These are phyloP conservation scores for Troilus luridus DNA, from an alignment of 2,888 invertebrate species.

Conservation along the genomic window DNA sequence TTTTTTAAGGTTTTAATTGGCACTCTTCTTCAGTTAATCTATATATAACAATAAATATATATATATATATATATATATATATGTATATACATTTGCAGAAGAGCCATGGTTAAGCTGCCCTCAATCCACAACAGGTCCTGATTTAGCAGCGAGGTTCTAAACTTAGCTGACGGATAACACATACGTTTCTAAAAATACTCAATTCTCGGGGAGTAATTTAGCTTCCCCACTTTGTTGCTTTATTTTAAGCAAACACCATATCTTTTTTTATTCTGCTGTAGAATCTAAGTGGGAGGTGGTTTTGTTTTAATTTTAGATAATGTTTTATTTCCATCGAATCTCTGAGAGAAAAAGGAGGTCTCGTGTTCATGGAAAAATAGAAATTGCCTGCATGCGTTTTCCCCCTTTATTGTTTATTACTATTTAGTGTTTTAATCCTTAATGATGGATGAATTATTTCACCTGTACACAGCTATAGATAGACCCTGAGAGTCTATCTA, in stretches of 20 bases:
- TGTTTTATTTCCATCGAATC: not conserved
- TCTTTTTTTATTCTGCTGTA: not conserved
- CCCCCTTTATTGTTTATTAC: too few species aligned
- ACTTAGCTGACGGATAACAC: not conserved
- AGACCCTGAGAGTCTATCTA: too few species aligned
- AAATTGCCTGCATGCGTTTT: not conserved
- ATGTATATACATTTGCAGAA: not conserved
- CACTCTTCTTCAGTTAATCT: too few species aligned
- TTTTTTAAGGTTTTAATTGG: too few species aligned
- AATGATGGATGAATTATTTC: too few species aligned
- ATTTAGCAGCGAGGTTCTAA: not conserved
- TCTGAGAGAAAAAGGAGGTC: not conserved
- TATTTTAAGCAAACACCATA: not conserved
- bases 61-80: not conserved
- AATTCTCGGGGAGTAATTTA: not conserved
- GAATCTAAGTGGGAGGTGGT: not conserved
- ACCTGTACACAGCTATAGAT: too few species aligned
- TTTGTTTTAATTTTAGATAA: not conserved
- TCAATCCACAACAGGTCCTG: not conserved
- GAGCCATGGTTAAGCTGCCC: not conserved
- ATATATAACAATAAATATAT: not conserved
- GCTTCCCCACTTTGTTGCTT: conserved; percentile 1
- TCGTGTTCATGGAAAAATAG: not conserved
- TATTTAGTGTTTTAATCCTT: too few species aligned
- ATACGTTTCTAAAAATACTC: not conserved